Conservation (phyloP, 2,888 invertebrate species). For the Oscheius sp. region DNA sequence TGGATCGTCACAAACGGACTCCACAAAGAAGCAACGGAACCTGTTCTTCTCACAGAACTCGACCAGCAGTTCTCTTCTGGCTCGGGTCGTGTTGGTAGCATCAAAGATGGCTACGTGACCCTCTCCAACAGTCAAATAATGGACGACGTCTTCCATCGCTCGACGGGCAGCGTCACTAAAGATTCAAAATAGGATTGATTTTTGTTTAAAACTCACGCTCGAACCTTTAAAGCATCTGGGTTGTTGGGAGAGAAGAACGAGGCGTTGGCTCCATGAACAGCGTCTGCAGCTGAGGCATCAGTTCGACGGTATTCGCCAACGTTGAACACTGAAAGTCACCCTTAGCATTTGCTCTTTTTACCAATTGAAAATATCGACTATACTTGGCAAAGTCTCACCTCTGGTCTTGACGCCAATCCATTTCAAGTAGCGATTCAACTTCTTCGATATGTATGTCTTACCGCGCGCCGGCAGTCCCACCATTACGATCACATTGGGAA, state of each 20-base stretch:
- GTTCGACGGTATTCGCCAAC: slow-evolving; percentile 63
- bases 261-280: slow-evolving; percentile 62
- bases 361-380: not conserved
- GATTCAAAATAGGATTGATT: not conserved
- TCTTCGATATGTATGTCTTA: slow-evolving; percentile 99
- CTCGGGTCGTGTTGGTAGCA: slow-evolving; percentile 93
- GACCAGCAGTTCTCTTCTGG: slow-evolving; percentile 48
- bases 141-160: slow-evolving; percentile 91
- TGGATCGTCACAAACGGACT: slow-evolving; percentile 95
- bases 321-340: slow-evolving; percentile 57
- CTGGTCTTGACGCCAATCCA: slow-evolving; percentile 97
- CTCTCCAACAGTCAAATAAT: slow-evolving; percentile 81
- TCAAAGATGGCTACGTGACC: slow-evolving; percentile 95
- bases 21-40: slow-evolving; percentile 93
- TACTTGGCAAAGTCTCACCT: slow-evolving; percentile 65
- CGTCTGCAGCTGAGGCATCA: slow-evolving; percentile 58
- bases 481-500: slow-evolving; percentile 96
- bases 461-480: slow-evolving; percentile 98
- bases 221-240: slow-evolving; percentile 55
- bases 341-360: not conserved
- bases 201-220: slow-evolving; percentile 48
- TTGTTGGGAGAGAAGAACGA: slow-evolving; percentile 64
- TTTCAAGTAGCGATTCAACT: slow-evolving; percentile 94
- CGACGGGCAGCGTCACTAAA: slow-evolving; percentile 87
- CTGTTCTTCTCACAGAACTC: slow-evolving; percentile 55